These are phyloP conservation scores for Theristus sp. DNA, from an alignment of 2,888 invertebrate species.

Conservation along the genomic window DNA sequence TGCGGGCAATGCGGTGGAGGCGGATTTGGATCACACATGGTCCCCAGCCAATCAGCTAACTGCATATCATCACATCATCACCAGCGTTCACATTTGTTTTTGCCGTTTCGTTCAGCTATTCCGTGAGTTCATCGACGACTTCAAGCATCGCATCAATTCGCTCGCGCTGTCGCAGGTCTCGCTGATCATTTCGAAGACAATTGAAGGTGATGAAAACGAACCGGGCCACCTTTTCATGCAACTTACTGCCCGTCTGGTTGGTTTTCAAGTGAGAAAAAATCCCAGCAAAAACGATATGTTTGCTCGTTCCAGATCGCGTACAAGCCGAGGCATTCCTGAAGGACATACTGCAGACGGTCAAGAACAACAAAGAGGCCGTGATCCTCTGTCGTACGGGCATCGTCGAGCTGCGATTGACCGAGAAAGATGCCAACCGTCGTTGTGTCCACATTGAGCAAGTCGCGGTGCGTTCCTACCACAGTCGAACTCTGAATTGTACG, in stretches of 20 bases:
- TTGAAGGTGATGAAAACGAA: too few species aligned
- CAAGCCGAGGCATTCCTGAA: slow-evolving; percentile 70
- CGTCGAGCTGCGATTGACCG: slow-evolving; percentile 33
- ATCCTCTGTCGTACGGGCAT: slow-evolving; percentile 65
- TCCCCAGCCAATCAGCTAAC: too few species aligned
- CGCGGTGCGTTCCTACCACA: slow-evolving; percentile 11
- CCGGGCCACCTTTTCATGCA: slow-evolving; percentile 4
- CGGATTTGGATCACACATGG: too few species aligned
- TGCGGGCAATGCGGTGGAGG: too few species aligned
- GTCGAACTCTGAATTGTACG: too few species aligned
- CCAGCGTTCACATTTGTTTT: too few species aligned
- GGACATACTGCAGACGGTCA: slow-evolving; percentile 67
- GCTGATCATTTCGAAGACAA: slow-evolving; percentile 36
- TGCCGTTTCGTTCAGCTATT: background rate
- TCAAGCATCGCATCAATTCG: slow-evolving; percentile 79
- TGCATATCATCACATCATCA: too few species aligned
- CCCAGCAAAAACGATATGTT: too few species aligned
- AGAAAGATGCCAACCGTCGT: slow-evolving; percentile 31
- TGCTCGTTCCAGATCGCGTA: slow-evolving; percentile 44
- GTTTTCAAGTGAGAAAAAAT: too few species aligned
- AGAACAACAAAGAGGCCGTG: slow-evolving; percentile 62
- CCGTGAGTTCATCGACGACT: background rate
- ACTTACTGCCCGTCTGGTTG: too few species aligned
- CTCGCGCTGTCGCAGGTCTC: slow-evolving; percentile 69
- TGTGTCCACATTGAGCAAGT: slow-evolving; percentile 30